These are phyloP conservation scores for Hydraecia micacea DNA, from an alignment of 2,888 invertebrate species.

Conservation along the genomic window DNA sequence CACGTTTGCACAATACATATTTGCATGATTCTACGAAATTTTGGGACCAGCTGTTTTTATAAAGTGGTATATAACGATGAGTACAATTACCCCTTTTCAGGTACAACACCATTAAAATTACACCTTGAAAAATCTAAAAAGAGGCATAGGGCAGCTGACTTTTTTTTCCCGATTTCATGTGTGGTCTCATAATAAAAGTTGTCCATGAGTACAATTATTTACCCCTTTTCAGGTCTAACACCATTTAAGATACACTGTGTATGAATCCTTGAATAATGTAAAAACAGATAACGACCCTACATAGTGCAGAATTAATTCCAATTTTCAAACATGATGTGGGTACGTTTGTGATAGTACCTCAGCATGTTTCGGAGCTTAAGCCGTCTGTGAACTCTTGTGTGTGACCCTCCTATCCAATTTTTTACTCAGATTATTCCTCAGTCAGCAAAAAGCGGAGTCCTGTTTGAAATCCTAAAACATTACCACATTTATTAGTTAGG, in stretches of 20 bases:
- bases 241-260: background rate
- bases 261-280: no score
- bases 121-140: background rate
- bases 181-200: background rate
- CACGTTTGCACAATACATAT: background rate
- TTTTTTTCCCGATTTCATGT: background rate
- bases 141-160: no score
- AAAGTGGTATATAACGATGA: background rate
- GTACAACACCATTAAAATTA: background rate
- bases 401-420: constrained; percentile 24
- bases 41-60: background rate
- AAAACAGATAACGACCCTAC: background rate
- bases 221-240: background rate
- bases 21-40: background rate
- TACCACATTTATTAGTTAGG: constrained; percentile 40
- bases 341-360: constrained; percentile 5
- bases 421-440: constrained; percentile 33
- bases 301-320: constrained; percentile 1
- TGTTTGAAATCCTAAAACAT: constrained; percentile 30
- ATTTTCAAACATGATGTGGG: background rate
- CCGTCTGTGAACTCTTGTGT: constrained; percentile 19
- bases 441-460: constrained; percentile 23
- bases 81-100: background rate
- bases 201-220: background rate
- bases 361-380: constrained; percentile 24